phyloP scores from a whole-genome alignment of 2,797 vertebrate species.

The Crypturellus tataupa region DNA sequence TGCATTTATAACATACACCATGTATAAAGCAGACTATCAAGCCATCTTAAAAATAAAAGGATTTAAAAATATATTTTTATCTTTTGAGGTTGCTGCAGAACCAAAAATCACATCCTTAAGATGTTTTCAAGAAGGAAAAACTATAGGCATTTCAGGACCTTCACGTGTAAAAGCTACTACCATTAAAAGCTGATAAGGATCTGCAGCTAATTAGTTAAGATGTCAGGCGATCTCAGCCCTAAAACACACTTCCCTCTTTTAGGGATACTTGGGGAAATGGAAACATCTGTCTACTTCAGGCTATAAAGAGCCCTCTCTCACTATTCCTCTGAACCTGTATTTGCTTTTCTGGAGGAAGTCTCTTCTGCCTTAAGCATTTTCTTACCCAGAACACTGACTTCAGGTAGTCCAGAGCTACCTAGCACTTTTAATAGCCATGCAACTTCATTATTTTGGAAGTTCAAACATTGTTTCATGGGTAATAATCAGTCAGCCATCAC shows the following conservation, averaged over 20 bases:
- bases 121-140: neutral
- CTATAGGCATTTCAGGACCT: neutral
- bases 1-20: neutral
- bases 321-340: neutral
- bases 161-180: neutral
- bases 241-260: neutral
- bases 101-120: neutral
- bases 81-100: constrained; percentile 1
- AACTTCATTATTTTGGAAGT: neutral
- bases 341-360: too few relatives aligned
- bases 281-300: neutral
- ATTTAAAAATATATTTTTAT: constrained; percentile 36
- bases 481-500: neutral
- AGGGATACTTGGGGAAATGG: neutral
- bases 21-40: neutral
- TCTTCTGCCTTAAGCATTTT: too few relatives aligned
- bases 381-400: too few relatives aligned
- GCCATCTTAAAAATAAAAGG: neutral
- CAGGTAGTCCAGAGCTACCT: too few relatives aligned
- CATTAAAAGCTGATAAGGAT: neutral
- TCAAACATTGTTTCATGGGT: neutral
- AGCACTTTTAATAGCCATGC: neutral
- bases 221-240: neutral
- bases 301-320: neutral
- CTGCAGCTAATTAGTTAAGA: constrained; percentile 15